phyloP scores from a whole-genome alignment of 2,797 vertebrate species.

The Microctenopoma steveboyesi region DNA sequence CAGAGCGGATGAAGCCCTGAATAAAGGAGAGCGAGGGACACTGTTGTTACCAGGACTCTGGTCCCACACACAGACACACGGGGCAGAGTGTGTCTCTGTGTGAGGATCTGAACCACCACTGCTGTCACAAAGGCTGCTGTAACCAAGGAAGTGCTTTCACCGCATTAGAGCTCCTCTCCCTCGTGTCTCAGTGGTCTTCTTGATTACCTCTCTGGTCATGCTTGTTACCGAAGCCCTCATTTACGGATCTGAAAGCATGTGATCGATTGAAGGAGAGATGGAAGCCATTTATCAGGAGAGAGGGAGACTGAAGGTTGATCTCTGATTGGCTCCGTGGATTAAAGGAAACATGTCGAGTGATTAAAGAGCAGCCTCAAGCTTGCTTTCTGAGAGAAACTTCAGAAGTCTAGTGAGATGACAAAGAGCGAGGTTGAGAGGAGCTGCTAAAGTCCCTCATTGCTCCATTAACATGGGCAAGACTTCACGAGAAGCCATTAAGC shows the following conservation, averaged over 20 bases:
- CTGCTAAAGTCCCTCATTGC: conserved; percentile 44
- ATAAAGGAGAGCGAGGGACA: conserved; percentile 34
- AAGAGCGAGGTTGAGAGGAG: conserved; percentile 15
- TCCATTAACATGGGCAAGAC: conserved; percentile 57
- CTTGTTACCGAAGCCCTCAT: conserved; percentile 68
- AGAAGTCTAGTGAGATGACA: conserved; percentile 36
- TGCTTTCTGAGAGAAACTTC: conserved; percentile 29
- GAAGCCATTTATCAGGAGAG: conserved; percentile 45
- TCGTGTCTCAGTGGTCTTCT: conserved; percentile 69
- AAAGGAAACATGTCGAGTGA: conserved; percentile 52
- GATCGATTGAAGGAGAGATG: conserved; percentile 65
- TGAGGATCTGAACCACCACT: conserved; percentile 23
- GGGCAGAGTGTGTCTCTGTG: neutral
- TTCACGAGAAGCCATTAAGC: conserved; percentile 60
- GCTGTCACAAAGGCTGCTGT: conserved; percentile 44
- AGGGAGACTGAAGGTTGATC: conserved; percentile 36
- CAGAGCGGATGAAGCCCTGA: conserved; percentile 27
- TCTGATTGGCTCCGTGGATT: conserved; percentile 55
- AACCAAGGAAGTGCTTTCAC: conserved; percentile 66
- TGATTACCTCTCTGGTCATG: conserved; percentile 65
- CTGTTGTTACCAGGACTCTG: conserved; percentile 34
- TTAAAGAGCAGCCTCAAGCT: conserved; percentile 39
- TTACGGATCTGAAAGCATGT: conserved; percentile 72
- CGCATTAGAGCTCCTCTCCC: conserved; percentile 62
- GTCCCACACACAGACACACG: too few species aligned